Percentiles rank a stretch among this genome's conserved stretches.
phyloP scores from a whole-genome alignment of 2,113 vertebrate genomes.

The Myrmecophaga tridactyla region DNA sequence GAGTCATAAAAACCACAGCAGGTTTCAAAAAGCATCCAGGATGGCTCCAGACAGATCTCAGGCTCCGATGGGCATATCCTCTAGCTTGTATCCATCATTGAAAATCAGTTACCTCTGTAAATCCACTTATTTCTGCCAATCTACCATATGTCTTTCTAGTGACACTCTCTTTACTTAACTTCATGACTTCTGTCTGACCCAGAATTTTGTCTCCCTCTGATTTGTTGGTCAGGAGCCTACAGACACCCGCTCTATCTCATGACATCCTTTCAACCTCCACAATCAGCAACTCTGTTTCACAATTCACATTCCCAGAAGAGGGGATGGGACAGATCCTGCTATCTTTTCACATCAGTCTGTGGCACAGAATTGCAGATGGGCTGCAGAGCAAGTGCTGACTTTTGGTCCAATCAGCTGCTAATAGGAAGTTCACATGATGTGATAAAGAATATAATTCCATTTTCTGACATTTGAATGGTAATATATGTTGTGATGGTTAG shows the following conservation, averaged over 20 bases:
- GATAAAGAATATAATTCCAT: no score
- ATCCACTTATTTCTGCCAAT: background rate
- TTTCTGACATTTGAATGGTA: no score
- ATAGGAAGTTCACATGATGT: background rate
- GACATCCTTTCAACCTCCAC: background rate
- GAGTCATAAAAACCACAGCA: background rate
- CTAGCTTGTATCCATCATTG: no score
- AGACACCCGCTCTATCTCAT: background rate
- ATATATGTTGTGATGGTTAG: no score
- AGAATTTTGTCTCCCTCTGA: background rate
- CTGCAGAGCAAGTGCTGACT: background rate
- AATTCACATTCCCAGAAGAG: no score
- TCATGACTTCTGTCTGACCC: background rate
- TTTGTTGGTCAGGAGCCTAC: background rate
- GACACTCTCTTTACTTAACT: background rate
- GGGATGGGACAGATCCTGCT: rapidly evolving
- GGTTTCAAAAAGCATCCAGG: background rate
- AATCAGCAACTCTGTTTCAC: background rate
- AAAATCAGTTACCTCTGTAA: background rate
- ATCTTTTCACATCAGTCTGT: background rate
- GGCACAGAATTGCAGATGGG: background rate
- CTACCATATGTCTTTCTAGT: background rate
- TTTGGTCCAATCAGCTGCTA: background rate
- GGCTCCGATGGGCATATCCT: background rate
- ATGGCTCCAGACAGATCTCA: background rate